These are phyloP conservation scores for Acrobasis repandana DNA, from an alignment of 2,888 invertebrate species.

Conservation along the genomic window DNA sequence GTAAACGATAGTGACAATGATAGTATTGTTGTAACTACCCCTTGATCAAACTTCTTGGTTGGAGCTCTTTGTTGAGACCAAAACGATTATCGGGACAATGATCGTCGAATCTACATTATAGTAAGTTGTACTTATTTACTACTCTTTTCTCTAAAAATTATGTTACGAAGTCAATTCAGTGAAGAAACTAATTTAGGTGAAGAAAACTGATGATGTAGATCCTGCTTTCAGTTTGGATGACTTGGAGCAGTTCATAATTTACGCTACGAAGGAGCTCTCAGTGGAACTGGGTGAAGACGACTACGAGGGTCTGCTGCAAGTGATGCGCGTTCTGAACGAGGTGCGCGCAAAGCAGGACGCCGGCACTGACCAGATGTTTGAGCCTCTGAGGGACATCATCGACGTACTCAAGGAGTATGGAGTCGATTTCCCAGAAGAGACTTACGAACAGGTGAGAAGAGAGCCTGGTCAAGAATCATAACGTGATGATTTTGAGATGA, in stretches of 20 bases:
- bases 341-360: conserved; percentile 86
- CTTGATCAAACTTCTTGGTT: too few species aligned
- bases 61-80: too few species aligned
- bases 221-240: conserved; percentile 84
- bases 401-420: conserved; percentile 92
- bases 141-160: too few species aligned
- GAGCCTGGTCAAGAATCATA: not conserved
- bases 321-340: conserved; percentile 93
- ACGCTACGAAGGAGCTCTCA: conserved; percentile 87
- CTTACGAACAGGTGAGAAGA: conserved; percentile 85
- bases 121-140: too few species aligned
- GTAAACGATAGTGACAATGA: conserved; percentile 10
- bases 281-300: conserved; percentile 91
- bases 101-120: too few species aligned
- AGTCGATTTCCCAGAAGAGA: conserved; percentile 92
- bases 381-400: conserved; percentile 93
- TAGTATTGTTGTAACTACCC: too few species aligned
- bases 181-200: not conserved
- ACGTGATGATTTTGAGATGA: not conserved
- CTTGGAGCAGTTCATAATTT: conserved; percentile 89
- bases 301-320: conserved; percentile 90
- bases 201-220: not conserved
- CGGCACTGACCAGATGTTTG: conserved; percentile 93
- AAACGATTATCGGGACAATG: too few species aligned
- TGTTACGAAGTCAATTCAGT: too few species aligned